phyloP scores from a whole-genome alignment of 2,113 vertebrate genomes.

The Vulpes lagopus region DNA sequence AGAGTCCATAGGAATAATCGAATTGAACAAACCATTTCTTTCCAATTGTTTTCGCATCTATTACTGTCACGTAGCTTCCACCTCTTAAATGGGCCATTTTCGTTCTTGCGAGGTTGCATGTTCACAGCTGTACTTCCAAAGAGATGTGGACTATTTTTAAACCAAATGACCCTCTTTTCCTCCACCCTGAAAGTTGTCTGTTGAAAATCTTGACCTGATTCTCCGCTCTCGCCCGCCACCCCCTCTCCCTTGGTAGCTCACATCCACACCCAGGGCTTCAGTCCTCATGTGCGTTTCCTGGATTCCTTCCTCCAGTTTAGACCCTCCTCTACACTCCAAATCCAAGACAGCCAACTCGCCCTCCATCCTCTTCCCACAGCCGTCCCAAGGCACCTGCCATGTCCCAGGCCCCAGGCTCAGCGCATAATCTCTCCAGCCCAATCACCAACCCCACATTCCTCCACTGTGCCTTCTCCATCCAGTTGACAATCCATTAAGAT shows the following conservation, averaged over 20 bases:
- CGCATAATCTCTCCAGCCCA: background rate
- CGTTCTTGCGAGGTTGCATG: background rate
- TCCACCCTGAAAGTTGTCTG: background rate
- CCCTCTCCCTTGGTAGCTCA: background rate
- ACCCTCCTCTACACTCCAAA: background rate
- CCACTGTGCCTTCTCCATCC: no score
- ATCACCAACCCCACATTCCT: background rate
- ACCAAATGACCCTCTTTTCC: background rate
- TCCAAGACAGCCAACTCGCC: fast-evolving
- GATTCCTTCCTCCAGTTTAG: background rate
- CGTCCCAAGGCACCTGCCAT: background rate
- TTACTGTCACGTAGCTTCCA: background rate
- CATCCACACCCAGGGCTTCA: background rate
- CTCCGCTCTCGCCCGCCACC: background rate
- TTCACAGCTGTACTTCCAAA: background rate
- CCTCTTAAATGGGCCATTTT: background rate
- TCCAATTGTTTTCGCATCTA: background rate
- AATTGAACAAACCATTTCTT: background rate
- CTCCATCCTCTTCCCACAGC: fast-evolving
- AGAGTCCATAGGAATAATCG: background rate
- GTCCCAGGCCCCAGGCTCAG: background rate
- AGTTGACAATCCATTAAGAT: background rate
- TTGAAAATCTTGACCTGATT: background rate
- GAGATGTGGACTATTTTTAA: background rate
- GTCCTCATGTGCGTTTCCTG: background rate